Conservation (phyloP, 2,797 vertebrate genomes). For the Hylomyscus alleni region DNA sequence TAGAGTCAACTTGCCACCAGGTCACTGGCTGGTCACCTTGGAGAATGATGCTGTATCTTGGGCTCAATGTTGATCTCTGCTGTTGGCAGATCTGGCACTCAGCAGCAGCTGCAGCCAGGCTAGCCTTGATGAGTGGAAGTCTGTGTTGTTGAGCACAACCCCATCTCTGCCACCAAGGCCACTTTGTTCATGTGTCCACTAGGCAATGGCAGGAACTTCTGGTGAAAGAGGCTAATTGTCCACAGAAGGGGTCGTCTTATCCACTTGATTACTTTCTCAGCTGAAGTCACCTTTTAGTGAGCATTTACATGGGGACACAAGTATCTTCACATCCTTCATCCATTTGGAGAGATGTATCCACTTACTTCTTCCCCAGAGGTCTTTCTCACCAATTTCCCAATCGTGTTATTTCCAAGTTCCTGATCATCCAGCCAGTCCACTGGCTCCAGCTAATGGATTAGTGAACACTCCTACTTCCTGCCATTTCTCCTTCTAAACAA, state of each 20-base stretch:
- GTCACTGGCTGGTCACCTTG: not conserved
- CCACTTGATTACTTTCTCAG: not conserved
- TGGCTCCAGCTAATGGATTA: not conserved
- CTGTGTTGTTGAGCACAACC: not conserved
- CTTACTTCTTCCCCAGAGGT: not conserved
- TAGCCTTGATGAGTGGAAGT: not conserved
- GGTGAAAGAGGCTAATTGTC: not conserved
- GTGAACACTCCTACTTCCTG: not conserved
- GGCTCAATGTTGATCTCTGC: not conserved
- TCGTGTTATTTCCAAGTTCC: not conserved
- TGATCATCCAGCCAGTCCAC: not conserved
- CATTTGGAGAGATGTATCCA: not conserved
- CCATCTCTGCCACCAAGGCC: not conserved
- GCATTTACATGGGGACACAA: not conserved
- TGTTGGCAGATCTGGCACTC: not conserved
- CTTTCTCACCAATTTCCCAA: not conserved
- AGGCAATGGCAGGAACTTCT: not conserved
- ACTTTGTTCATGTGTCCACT: not conserved
- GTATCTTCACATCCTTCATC: not conserved
- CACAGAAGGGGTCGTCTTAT: not conserved
- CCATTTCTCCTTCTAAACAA: not conserved
- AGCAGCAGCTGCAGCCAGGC: not conserved
- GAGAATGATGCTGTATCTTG: not conserved
- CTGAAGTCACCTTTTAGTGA: not conserved
- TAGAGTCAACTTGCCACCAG: not conserved